These are phyloP conservation scores for Pseudorasbora parva DNA, from an alignment of 2,113 vertebrate species.

Conservation along the genomic window DNA sequence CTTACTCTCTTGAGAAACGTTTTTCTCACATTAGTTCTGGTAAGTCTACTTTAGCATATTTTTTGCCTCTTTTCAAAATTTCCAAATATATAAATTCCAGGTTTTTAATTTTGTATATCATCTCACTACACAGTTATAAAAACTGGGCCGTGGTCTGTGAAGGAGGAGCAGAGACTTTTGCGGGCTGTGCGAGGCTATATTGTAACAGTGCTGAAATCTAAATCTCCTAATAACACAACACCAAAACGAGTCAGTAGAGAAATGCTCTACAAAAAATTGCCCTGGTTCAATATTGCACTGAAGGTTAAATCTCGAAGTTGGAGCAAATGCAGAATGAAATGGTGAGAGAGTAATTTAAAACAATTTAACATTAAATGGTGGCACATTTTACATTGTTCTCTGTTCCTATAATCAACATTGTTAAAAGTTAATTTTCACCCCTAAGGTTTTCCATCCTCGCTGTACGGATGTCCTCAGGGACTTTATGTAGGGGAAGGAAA, in stretches of 20 bases:
- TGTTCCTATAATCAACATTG: background rate
- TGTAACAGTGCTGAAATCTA: slow-evolving; percentile 29
- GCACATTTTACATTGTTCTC: background rate
- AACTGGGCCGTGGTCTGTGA: slow-evolving; percentile 14
- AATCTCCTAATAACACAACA: no score
- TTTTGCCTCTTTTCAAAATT: background rate
- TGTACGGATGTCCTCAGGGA: slow-evolving; percentile 34
- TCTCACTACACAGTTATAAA: slow-evolving; percentile 29
- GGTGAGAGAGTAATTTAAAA: slow-evolving; percentile 28
- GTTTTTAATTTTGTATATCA: background rate
- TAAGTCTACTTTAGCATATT: slow-evolving; percentile 37
- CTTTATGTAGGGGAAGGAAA: background rate
- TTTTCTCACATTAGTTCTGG: slow-evolving; percentile 51
- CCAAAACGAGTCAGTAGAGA: slow-evolving; percentile 44
- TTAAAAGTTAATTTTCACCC: background rate
- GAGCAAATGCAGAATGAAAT: slow-evolving; percentile 59
- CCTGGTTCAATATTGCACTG: slow-evolving; percentile 67
- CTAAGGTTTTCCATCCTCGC: slow-evolving; percentile 69
- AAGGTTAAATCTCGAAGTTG: slow-evolving; percentile 59
- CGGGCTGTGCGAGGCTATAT: slow-evolving; percentile 58
- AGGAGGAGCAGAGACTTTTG: slow-evolving; percentile 46
- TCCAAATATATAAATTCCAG: background rate
- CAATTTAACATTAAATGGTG: background rate
- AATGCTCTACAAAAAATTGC: slow-evolving; percentile 66
- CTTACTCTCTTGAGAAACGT: slow-evolving; percentile 67